Percentiles rank a stretch among this genome's conserved stretches.
These are phyloP conservation scores for Opisthocomus hoazin DNA, from an alignment of 2,113 vertebrate species.

Conservation along the genomic window DNA sequence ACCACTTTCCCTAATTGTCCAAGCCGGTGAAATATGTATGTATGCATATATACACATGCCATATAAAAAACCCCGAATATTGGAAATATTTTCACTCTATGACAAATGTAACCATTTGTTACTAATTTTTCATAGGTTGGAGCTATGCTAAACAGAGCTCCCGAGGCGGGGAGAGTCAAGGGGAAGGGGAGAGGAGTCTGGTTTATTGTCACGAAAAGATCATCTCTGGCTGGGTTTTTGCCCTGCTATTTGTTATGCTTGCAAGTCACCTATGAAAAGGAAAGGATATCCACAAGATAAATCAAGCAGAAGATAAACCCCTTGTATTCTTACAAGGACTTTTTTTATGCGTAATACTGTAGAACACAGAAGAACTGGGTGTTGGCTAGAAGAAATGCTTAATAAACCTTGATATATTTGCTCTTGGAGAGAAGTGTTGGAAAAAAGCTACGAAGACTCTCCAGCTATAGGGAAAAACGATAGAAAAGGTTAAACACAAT, in stretches of 20 bases:
- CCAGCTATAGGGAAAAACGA: neutral
- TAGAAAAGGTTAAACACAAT: neutral
- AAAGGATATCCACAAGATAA: neutral
- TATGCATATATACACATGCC: neutral
- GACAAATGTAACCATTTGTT: constrained; percentile 17
- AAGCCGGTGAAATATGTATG: neutral
- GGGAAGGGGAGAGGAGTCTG: neutral
- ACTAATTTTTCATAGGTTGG: neutral
- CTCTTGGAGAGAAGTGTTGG: accelerated
- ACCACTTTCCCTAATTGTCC: constrained; percentile 3
- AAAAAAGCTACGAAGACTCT: neutral
- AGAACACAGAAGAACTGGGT: accelerated
- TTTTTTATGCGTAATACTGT: neutral
- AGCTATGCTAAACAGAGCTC: neutral
- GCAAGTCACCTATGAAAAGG: neutral
- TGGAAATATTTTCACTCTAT: neutral
- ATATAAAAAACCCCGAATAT: neutral
- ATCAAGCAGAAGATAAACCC: neutral
- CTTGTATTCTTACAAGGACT: neutral
- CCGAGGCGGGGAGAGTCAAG: neutral
- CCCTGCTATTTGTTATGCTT: neutral
- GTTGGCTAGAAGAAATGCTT: neutral
- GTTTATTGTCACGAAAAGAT: neutral
- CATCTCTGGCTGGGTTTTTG: neutral
- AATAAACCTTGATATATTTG: neutral